A percentile compares a stretch with the other conserved stretches of the same genome.
Evolutionary conservation across 2,888 invertebrate species (phyloP).

Genomic region (Leptinotarsa tumamoca): DNA sequence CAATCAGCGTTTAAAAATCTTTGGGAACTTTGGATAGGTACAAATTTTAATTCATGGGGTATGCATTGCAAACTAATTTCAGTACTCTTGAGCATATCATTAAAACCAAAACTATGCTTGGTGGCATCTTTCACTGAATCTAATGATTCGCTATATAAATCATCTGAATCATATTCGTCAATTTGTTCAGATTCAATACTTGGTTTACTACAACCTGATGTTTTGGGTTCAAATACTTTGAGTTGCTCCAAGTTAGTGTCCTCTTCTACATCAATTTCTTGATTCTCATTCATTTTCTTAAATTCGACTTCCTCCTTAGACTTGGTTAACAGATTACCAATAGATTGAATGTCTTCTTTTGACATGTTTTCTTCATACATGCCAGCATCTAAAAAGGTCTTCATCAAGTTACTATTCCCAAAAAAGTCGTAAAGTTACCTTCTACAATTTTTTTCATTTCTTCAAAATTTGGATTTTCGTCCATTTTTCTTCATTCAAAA

Average conservation of each 20-base stretch:
- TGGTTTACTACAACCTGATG: constrained; percentile 2
- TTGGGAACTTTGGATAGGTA: constrained; percentile 44
- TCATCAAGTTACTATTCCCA: background rate
- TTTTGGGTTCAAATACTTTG: background rate
- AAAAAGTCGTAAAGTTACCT: constrained; percentile 15
- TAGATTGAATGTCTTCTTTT: constrained; percentile 34
- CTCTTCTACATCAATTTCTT: constrained; percentile 1
- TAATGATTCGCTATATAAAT: background rate
- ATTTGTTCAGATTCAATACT: background rate
- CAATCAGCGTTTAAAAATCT: constrained; percentile 38
- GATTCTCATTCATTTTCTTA: constrained; percentile 41
- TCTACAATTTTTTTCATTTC: constrained; percentile 27
- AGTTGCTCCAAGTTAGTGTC: background rate
- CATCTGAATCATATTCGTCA: constrained; percentile 12
- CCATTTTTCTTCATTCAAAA: constrained; percentile 20
- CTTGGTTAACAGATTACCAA: constrained; percentile 43
- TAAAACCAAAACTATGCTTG: constrained; percentile 42
- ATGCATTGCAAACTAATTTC: constrained; percentile 37
- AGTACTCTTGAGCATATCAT: constrained; percentile 46
- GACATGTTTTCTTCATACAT: constrained; percentile 46
- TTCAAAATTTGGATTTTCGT: constrained; percentile 19
- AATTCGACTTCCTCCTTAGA: constrained; percentile 43
- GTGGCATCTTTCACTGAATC: constrained; percentile 36
- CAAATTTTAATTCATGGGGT: constrained; percentile 36
- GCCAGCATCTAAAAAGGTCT: constrained; percentile 44